phyloP scores from a whole-genome alignment of 2,797 vertebrate species.

The Acrocephalus scirpaceus region DNA sequence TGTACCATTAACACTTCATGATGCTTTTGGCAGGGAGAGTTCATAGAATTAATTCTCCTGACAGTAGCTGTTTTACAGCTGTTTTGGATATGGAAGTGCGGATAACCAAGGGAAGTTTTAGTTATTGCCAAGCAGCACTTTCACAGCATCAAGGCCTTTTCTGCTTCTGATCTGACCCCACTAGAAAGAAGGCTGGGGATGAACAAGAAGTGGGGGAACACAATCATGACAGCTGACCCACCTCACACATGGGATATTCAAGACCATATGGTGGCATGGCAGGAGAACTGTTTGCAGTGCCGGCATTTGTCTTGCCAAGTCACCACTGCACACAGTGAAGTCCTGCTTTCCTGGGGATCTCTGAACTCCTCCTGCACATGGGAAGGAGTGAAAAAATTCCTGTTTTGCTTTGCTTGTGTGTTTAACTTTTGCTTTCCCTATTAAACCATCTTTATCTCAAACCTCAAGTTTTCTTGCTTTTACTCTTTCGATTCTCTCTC shows the following conservation, averaged over 20 bases:
- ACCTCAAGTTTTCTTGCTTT: not conserved
- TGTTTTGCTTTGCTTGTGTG: not conserved
- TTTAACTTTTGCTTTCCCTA: not conserved
- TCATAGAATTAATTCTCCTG: not conserved
- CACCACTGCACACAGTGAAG: not conserved
- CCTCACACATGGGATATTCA: not conserved
- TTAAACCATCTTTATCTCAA: not conserved
- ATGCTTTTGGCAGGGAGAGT: not conserved
- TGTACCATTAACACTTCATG: not conserved
- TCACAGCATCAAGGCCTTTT: not conserved
- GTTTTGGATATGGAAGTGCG: not conserved
- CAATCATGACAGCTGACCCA: not conserved
- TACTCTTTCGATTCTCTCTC: not conserved
- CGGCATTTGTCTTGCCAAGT: not conserved
- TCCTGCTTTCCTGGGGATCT: not conserved
- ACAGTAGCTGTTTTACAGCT: not conserved
- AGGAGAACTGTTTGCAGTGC: not conserved
- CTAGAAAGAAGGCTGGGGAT: not conserved
- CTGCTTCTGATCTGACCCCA: not conserved
- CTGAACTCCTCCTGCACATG: not conserved
- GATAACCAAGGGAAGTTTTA: not conserved
- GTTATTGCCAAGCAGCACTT: not conserved
- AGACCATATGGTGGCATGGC: not conserved
- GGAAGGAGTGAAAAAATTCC: not conserved
- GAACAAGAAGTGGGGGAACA: not conserved